Base-by-base conservation (phyloP, 2,888 invertebrate genomes). In the Polia nebulosa region DNA sequence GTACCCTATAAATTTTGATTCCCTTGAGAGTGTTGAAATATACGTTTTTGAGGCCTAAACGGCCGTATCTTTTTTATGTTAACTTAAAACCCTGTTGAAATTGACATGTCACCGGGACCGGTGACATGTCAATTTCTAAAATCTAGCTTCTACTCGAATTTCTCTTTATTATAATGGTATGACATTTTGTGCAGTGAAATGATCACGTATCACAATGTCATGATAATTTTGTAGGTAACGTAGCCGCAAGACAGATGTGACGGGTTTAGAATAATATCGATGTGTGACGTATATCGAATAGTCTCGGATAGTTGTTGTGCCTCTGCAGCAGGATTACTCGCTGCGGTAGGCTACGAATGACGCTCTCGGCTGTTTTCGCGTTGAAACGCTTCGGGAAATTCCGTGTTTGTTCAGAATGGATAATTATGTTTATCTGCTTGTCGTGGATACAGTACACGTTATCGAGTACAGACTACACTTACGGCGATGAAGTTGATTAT, bases 321-420 rank as follows among this genome's bases (percentile, higher is more conserved):
- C 41, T 61, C 6, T 25, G 27, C 27, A 9, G 32, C 15, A n/a
- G 49, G 22, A 44, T 44, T 25, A 74, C 73, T 41, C 13, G 17
- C 8, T 27, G 13, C 29, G 11, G 13, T 36, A 29, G 25, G 29
- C n/a, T n/a, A n/a, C n/a, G n/a, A 39, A n/a, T 45, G 44, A 66
- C 17, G 41, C 69, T 52, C 36, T 65, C 51, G 29, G 66, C 74
- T 65, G 66, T 75, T 52, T 44, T 44, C 75, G 1, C 7, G 4
- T 74, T 44, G 20, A 66, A 65, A 39, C 34, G n/a, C 27, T 49
- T 34, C 27, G 25, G n/a, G 5, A 39, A 44, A 29, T 29, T 51
- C 6, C 15, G 20, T 47, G 22, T 69, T 74, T 49, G n/a, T n/a
- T 22, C 11, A 36, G 27, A 44, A 66, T 65, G 22, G 8, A 51